Conservation (phyloP, 2,888 invertebrate species). For the Cryptops parisi region DNA sequence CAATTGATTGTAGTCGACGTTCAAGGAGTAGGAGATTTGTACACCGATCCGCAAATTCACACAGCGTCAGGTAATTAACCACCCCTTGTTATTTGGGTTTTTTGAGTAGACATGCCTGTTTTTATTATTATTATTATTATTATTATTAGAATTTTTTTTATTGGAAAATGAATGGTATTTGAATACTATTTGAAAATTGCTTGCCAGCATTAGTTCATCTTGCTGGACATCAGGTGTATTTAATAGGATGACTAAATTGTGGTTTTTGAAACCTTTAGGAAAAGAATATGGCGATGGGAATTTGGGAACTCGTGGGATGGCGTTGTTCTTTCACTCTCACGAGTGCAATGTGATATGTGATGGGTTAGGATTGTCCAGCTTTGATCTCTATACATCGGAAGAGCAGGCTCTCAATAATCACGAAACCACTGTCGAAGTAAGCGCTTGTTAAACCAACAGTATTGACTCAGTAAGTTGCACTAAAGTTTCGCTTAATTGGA, state of each 20-base stretch:
- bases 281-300: constrained; percentile 41
- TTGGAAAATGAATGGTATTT: too few relatives aligned
- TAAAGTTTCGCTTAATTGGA: neutral
- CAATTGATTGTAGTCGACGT: constrained; percentile 42
- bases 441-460: too few relatives aligned
- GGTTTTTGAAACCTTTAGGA: too few relatives aligned
- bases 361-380: constrained; percentile 36
- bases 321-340: constrained; percentile 43
- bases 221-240: too few relatives aligned
- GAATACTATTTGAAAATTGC: too few relatives aligned
- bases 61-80: constrained; percentile 33
- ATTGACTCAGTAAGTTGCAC: too few relatives aligned
- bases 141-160: too few relatives aligned
- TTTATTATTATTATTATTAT: too few relatives aligned
- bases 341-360: constrained; percentile 40
- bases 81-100: neutral
- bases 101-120: too few relatives aligned
- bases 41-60: constrained; percentile 44
- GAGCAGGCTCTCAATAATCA: constrained; percentile 14
- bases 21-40: constrained; percentile 43
- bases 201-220: too few relatives aligned
- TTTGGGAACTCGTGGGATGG: constrained; percentile 41
- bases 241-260: too few relatives aligned
- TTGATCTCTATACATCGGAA: constrained; percentile 37
- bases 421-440: neutral